Evolutionary conservation across 53 echinoderm and acorn worm genomes (phyloP).

Genomic region (Arbacia lixula): DNA sequence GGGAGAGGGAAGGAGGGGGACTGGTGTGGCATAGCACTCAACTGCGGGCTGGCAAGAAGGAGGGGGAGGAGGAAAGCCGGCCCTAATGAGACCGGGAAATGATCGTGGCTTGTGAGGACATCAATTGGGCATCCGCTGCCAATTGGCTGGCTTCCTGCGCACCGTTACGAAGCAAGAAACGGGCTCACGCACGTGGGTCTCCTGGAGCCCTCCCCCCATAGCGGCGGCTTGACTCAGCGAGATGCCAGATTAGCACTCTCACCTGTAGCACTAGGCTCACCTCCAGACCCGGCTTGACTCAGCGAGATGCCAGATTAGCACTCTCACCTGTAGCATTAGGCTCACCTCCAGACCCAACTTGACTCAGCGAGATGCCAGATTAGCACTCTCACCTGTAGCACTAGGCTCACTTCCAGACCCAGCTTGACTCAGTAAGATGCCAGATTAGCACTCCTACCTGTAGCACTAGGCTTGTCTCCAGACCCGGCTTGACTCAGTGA

Average conservation of each 20-base stretch:
- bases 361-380: no score
- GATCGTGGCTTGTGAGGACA: constrained; percentile 42
- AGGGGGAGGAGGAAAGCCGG: constrained; percentile 28
- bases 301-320: no score
- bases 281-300: constrained; percentile 17
- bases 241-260: constrained; percentile 38
- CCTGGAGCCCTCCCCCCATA: background rate
- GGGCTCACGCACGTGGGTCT: constrained; percentile 45
- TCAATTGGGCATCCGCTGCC: constrained; percentile 55
- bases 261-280: background rate
- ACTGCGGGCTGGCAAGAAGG: no score
- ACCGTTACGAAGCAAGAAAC: constrained; percentile 59
- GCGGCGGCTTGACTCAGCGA: constrained; percentile 38
- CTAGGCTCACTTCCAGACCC: no score
- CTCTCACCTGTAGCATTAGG: no score
- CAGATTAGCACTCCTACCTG: no score
- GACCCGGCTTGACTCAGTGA: no score
- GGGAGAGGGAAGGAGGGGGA: no score
- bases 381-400: no score
- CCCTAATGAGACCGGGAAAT: constrained; percentile 53
- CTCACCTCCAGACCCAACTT: no score
- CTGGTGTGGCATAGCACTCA: background rate
- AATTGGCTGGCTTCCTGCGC: constrained; percentile 48
- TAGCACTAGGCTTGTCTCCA: no score
- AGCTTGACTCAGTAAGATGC: no score